Evolutionary conservation across 2,113 vertebrate species (phyloP).

Genomic region (Rousettus leschenaultii): DNA sequence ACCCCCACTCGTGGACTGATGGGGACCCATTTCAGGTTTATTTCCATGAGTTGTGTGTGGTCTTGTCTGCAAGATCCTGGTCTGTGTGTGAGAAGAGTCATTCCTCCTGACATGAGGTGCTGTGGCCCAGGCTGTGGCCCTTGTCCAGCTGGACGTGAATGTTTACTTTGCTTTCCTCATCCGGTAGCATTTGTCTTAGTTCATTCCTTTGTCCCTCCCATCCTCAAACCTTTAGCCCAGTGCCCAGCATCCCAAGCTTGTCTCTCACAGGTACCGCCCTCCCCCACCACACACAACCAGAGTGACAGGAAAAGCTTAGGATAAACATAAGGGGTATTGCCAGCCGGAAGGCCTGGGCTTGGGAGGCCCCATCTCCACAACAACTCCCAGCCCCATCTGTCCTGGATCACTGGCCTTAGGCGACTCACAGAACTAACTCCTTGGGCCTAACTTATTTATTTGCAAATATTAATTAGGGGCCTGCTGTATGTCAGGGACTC

Average conservation of each 20-base stretch:
- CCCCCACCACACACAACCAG: neutral
- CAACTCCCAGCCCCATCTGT: neutral
- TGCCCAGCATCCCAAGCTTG: neutral
- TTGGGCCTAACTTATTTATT: neutral
- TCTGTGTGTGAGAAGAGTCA: neutral
- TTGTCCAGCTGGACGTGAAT: rapidly evolving
- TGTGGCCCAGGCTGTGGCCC: no score
- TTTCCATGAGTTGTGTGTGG: neutral
- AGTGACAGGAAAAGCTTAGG: neutral
- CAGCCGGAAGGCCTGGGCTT: neutral
- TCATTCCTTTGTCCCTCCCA: neutral
- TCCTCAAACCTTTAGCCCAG: neutral
- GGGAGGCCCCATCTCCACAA: neutral
- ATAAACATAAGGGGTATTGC: neutral
- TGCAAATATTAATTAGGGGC: neutral
- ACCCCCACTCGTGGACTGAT: neutral
- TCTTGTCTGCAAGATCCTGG: neutral
- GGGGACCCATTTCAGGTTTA: neutral
- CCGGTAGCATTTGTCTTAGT: neutral
- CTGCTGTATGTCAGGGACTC: neutral
- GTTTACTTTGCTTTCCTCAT: neutral
- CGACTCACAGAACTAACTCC: neutral
- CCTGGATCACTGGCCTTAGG: neutral
- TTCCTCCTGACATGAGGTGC: neutral
- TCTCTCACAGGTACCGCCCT: neutral